Percentiles rank a stretch among this genome's conserved stretches.
Conservation (phyloP, 2,113 vertebrate genomes). For the Tragelaphus buxtoni region DNA sequence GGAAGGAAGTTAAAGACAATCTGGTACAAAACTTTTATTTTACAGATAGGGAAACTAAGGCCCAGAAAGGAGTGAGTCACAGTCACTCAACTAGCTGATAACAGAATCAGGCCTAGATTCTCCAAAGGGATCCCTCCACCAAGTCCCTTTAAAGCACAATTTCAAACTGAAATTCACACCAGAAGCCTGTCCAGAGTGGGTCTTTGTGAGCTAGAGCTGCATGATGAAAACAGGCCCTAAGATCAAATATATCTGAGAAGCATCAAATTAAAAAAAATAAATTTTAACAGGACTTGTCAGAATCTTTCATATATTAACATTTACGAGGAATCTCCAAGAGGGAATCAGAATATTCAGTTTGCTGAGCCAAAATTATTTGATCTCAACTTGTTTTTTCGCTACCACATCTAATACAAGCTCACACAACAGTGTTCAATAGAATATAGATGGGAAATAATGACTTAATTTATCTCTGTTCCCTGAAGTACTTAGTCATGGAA, state of each 20-base stretch:
- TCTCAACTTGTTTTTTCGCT: neutral
- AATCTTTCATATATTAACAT: neutral
- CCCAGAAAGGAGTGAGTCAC: neutral
- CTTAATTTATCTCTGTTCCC: neutral
- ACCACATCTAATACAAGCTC: neutral
- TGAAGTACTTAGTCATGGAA: neutral
- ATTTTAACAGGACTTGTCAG: neutral
- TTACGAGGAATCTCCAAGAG: neutral
- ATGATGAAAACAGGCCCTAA: neutral
- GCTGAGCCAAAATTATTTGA: neutral
- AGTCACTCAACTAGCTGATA: neutral
- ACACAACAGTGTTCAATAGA: neutral
- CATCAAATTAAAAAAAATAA: neutral
- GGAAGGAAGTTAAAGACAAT: neutral
- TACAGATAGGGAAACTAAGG: neutral
- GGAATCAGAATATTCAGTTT: neutral
- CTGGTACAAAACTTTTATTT: neutral
- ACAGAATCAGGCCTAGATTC: neutral
- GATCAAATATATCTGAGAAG: neutral
- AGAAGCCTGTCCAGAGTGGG: neutral
- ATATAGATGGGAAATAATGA: neutral
- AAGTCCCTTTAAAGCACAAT: neutral
- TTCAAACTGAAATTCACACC: neutral
- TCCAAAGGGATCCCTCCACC: neutral
- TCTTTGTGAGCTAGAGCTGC: neutral